Evolutionary conservation across 2,797 vertebrate genomes (phyloP), one percentile per base, ranked within the genome.

Genomic region (Iguana delicatissima): DNA sequence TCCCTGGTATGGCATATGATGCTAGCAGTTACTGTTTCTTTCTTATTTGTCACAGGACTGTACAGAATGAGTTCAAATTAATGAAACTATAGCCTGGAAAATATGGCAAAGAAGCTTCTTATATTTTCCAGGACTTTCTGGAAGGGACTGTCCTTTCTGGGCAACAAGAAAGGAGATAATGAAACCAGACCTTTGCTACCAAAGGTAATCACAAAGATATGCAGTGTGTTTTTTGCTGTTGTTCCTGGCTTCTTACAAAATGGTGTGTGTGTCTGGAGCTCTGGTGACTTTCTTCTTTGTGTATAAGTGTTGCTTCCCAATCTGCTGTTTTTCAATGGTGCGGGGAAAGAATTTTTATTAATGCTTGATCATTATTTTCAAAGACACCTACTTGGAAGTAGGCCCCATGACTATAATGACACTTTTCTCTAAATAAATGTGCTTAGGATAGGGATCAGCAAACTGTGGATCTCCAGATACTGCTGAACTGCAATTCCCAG

Each of bases 151-250:
- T 20, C 55, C 26, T 85, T 87, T 13, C 24, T 2, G 4, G 26
- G 0, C 2, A 2, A 35, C 86, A 94, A 91, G 16, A 84, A 89
- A 6, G 92, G 91, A 24, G 90, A 92, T 38, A 97, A 94, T 57
- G 97, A 99, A 94, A 95, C 90, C 86, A 97, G 95, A 84, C 98
- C 97, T 0, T 97, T 99, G 85, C 95, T 99, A 89, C 93, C 98
- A 73, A 98, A 98, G 98, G 98, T 99, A 93, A 95, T 91, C 0
- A 8, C 24, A 20, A 1, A 13, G 20, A 10, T 67, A 57, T 20
- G 50, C 2, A 46, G 4, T 42, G n/a, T 62, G 69, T 29, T 18
- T 67, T 38, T 73, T 26, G n/a, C 38, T 24, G 42, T 38, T 74
- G 8, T 46, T 52, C 32, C 42, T 55, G 32, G 8, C 69, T 46